Evolutionary conservation across 2,888 invertebrate species (phyloP).

Genomic region (Pycnomerus fuliginosus): DNA sequence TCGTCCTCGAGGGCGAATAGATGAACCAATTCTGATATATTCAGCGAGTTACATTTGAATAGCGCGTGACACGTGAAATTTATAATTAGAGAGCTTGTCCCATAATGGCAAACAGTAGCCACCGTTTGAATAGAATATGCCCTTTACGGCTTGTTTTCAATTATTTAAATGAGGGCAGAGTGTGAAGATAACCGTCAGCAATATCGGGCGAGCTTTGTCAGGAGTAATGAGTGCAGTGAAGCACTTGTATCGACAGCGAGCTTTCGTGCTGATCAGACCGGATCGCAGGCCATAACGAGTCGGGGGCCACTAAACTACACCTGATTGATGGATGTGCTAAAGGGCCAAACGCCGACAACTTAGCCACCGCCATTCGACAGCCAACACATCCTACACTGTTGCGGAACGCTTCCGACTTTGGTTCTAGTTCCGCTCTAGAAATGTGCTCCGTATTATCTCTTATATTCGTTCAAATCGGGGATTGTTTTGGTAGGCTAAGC

Average conservation of each 20-base stretch:
- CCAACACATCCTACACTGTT: constrained; percentile 13
- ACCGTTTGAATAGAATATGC: constrained; percentile 8
- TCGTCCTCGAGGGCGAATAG: constrained; percentile 31
- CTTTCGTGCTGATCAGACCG: constrained; percentile 23
- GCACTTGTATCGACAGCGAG: constrained; percentile 21
- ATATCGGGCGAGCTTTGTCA: constrained; percentile 19
- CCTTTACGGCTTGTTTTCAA: constrained; percentile 21
- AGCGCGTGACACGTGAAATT: constrained; percentile 26
- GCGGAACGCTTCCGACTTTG: constrained; percentile 12
- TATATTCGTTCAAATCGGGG: constrained; percentile 44
- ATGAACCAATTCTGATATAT: constrained; percentile 26
- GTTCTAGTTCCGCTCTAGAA: constrained; percentile 14
- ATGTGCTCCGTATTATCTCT: constrained; percentile 27
- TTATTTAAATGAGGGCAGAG: constrained; percentile 23
- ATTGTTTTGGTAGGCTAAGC: constrained; percentile 45
- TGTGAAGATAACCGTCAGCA: constrained; percentile 23
- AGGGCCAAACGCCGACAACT: constrained; percentile 24
- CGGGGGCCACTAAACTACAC: constrained; percentile 24
- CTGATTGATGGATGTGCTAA: constrained; percentile 38
- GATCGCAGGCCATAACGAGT: constrained; percentile 23
- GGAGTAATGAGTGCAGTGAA: constrained; percentile 24
- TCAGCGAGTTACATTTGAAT: constrained; percentile 20
- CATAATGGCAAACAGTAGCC: constrained; percentile 9
- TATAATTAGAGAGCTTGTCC: constrained; percentile 25
- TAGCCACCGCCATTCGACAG: constrained; percentile 8